A percentile compares a stretch with the other conserved stretches of the same genome.
Conservation (phyloP, 2,888 invertebrate genomes). For the Clitarchus hookeri region DNA sequence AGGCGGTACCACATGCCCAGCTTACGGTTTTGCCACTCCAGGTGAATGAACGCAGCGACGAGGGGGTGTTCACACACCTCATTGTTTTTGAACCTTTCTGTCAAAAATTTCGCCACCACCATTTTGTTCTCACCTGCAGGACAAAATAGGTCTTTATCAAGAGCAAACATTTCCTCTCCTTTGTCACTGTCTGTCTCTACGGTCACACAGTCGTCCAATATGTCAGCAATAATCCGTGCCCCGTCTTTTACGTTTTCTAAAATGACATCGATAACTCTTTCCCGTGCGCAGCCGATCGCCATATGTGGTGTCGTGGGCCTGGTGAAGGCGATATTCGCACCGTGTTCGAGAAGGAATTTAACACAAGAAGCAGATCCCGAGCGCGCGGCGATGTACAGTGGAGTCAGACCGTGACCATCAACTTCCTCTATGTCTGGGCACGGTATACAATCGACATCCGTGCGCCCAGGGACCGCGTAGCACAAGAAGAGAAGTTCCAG, state of each 20-base stretch:
- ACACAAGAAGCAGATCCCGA: conserved; percentile 5
- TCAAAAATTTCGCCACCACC: neutral
- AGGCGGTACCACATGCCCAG: conserved; percentile 19
- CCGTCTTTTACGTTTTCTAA: neutral
- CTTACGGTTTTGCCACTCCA: neutral
- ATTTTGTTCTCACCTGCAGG: conserved; percentile 11
- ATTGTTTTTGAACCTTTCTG: neutral
- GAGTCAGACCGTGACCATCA: neutral
- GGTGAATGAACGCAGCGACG: neutral
- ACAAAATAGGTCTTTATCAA: neutral
- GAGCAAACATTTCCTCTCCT: neutral
- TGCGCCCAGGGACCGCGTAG: conserved; percentile 16
- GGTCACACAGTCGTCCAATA: conserved; percentile 12
- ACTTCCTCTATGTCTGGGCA: neutral
- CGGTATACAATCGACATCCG: neutral
- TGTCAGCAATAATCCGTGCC: neutral
- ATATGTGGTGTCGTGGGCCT: neutral
- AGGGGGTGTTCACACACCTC: neutral
- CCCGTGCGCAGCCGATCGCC: neutral
- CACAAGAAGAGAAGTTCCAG: conserved; percentile 10
- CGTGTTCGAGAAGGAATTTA: neutral
- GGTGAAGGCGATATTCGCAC: conserved; percentile 5
- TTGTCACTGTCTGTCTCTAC: neutral
- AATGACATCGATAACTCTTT: neutral
- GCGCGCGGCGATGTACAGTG: conserved; percentile 15